A percentile compares a stretch with the other conserved stretches of the same genome.
phyloP scores from a whole-genome alignment of 2,888 invertebrate species.

The Amitus sp. region DNA sequence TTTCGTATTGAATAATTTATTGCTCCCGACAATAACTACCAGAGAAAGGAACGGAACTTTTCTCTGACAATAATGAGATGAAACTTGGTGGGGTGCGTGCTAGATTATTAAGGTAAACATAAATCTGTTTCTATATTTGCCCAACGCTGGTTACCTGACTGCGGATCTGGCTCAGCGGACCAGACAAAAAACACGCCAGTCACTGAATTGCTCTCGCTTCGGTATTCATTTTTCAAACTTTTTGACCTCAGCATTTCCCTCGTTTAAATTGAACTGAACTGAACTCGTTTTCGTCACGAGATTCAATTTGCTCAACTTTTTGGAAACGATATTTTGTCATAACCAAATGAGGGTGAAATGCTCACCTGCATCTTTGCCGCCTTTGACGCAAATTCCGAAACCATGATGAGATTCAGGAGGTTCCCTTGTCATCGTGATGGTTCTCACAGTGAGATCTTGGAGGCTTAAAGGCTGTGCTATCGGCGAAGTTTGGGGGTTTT shows the following conservation, averaged over 20 bases:
- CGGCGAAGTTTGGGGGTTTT: conserved; percentile 67
- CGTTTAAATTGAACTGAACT: too few species aligned
- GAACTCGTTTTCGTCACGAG: too few species aligned
- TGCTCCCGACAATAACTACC: too few species aligned
- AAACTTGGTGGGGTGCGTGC: background rate
- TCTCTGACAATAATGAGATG: background rate
- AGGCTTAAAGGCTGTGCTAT: conserved; percentile 71
- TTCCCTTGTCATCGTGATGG: conserved; percentile 87
- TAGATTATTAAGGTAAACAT: conserved; percentile 23
- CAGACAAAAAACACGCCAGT: conserved; percentile 58
- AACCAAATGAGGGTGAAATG: too few species aligned
- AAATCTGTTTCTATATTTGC: conserved; percentile 30
- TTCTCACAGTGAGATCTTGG: conserved; percentile 82
- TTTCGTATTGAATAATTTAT: too few species aligned
- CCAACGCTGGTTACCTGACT: conserved; percentile 59
- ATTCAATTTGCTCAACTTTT: too few species aligned
- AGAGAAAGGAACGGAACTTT: too few species aligned
- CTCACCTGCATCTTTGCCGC: conserved; percentile 88
- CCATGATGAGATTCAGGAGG: conserved; percentile 83
- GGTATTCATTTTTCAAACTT: background rate
- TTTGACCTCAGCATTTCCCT: too few species aligned
- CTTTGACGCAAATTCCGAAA: conserved; percentile 91
- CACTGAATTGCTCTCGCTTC: conserved; percentile 45
- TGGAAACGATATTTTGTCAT: too few species aligned
- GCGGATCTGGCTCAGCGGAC: conserved; percentile 64